A percentile compares a stretch with the other conserved stretches of the same genome.
phyloP scores from a whole-genome alignment of 2,113 vertebrate genomes.

The Lynx canadensis region DNA sequence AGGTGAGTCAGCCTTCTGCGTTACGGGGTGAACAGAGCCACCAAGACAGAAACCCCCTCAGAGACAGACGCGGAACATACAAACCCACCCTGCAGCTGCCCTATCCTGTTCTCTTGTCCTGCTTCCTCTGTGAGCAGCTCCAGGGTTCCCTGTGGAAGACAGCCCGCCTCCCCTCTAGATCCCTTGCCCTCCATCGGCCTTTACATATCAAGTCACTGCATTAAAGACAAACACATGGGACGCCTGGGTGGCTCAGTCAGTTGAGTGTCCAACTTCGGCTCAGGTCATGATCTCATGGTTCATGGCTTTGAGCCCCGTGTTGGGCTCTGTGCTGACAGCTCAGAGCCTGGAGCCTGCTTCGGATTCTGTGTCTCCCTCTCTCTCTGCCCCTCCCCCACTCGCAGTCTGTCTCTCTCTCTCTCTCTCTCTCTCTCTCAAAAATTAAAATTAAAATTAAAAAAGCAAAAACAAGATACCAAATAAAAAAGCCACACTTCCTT shows the following conservation, averaged over 20 bases:
- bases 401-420: no score
- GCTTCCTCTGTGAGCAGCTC: not conserved
- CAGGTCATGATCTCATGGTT: no score
- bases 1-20: not conserved
- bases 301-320: no score
- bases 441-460: no score
- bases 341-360: no score
- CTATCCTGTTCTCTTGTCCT: not conserved
- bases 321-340: no score
- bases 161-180: not conserved
- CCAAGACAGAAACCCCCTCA: not conserved
- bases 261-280: no score
- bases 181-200: not conserved
- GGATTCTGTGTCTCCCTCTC: no score
- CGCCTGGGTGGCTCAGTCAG: no score
- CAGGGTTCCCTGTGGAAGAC: not conserved
- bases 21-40: not conserved
- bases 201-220: not conserved
- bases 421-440: no score
- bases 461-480: not conserved
- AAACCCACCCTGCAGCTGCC: not conserved
- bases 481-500: not conserved
- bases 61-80: not conserved
- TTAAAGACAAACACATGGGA: not conserved
- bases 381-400: no score